Evolutionary conservation across 2,888 invertebrate species (phyloP).

Genomic region (Argyra leucocephala): DNA sequence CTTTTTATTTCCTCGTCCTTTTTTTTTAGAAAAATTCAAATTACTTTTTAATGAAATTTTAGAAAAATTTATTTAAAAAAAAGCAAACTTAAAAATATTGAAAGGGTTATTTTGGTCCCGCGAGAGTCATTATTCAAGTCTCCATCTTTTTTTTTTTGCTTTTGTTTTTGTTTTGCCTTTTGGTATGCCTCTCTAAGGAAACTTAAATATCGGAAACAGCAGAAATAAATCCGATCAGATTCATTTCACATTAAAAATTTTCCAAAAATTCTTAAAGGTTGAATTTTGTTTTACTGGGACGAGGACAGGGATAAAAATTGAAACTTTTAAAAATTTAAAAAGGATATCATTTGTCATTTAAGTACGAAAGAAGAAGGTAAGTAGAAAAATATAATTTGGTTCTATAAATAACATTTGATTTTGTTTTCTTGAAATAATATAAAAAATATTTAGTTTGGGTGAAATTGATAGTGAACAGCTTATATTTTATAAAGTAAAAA

Average conservation of each 20-base stretch:
- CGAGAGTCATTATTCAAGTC: conserved; percentile 1
- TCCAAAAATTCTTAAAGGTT: background rate
- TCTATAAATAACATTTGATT: too few relatives aligned
- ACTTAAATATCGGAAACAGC: background rate
- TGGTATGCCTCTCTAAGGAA: background rate
- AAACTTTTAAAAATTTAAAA: too few relatives aligned
- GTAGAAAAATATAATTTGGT: too few relatives aligned
- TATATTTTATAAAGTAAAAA: too few relatives aligned
- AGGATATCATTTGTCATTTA: too few relatives aligned
- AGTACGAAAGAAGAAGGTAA: too few relatives aligned
- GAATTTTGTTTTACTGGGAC: background rate
- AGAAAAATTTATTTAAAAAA: background rate
- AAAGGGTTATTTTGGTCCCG: background rate
- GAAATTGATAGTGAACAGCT: too few relatives aligned
- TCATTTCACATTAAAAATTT: background rate
- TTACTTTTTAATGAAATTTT: background rate
- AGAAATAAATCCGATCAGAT: background rate
- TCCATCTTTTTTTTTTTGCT: background rate
- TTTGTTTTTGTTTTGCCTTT: background rate
- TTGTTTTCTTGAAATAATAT: too few relatives aligned
- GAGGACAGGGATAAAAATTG: background rate
- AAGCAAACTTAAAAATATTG: background rate
- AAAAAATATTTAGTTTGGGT: too few relatives aligned
- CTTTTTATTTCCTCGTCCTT: background rate
- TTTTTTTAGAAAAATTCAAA: background rate